Evolutionary conservation across 2,113 vertebrate genomes (phyloP), one percentile per base, ranked within the genome.

Genomic region (Callopanchax toddi): DNA sequence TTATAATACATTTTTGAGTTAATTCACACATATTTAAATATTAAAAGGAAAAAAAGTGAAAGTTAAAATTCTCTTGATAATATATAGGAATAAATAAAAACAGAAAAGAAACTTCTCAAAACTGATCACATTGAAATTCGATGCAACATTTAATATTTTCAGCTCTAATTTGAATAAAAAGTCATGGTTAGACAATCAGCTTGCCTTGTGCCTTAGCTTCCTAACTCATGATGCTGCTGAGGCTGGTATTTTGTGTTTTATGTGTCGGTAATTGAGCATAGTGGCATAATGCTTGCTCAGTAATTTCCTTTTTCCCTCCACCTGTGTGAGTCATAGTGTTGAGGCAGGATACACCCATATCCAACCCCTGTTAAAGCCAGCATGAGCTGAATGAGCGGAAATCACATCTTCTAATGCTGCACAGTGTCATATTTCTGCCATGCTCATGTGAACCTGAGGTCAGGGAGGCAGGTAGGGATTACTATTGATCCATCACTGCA

Each of bases 311-410:
- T 42, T 32, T 58, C 26, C 49, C 45, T 65, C 66, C 71, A 72
- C 73, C 71, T 73, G 48, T 34, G 34, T 67, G 77, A 82, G 65
- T 78, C 70, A 63, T 56, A 57, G 61, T 20, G 44, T 69, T 11
- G 8, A 58, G 20, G 45, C 54, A 36, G 50, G 45, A 51, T 42
- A 40, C 70, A 60, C 71, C 70, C 75, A 70, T 34, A 39, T 86
- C 67, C 37, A 56, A 55, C 59, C 70, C 59, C 74, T 71, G 68
- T 70, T 66, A 59, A 57, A 74, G 74, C 76, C 62, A 53, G 69
- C 71, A 57, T 55, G 23, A 85, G 67, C 74, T 76, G 80, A 86
- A 85, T 83, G 80, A 86, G 80, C 78, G 76, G 82, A 86, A 86
- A 91, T 83, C 78, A 68, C 77, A 84, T 84, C 71, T 85, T 82